phyloP scores from a whole-genome alignment of 2,113 vertebrate genomes.

The Ptilonorhynchus violaceus region DNA sequence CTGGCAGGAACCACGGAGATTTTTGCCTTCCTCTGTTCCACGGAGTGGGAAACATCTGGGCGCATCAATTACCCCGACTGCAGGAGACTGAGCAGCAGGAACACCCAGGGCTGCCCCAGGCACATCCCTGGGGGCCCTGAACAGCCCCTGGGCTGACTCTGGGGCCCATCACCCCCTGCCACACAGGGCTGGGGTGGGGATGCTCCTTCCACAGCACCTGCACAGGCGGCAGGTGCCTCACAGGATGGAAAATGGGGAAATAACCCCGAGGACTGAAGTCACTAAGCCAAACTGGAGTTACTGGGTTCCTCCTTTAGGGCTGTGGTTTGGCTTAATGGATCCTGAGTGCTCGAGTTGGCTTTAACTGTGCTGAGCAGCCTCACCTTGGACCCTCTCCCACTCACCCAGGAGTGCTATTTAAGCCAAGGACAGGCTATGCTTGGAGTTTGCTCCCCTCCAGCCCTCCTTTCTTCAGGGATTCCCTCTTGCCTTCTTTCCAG shows the following conservation, averaged over 20 bases:
- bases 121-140: background rate
- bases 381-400: background rate
- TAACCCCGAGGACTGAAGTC: background rate
- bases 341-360: background rate
- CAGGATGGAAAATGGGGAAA: background rate
- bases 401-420: background rate
- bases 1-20: background rate
- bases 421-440: accelerated
- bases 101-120: background rate
- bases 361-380: background rate
- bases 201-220: background rate
- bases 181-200: accelerated
- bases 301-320: background rate
- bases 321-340: background rate
- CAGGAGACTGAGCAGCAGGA: background rate
- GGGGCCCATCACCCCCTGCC: accelerated
- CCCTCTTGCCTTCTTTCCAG: accelerated
- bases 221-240: background rate
- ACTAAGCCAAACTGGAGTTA: background rate
- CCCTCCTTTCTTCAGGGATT: accelerated
- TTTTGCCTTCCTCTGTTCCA: background rate
- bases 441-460: accelerated
- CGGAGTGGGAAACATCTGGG: slow-evolving; percentile 24
- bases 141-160: background rate
- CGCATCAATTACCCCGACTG: background rate